A percentile compares a stretch with the other conserved stretches of the same genome.
Evolutionary conservation across 2,797 vertebrate species (phyloP).

Genomic region (Gambelia wislizenii): DNA sequence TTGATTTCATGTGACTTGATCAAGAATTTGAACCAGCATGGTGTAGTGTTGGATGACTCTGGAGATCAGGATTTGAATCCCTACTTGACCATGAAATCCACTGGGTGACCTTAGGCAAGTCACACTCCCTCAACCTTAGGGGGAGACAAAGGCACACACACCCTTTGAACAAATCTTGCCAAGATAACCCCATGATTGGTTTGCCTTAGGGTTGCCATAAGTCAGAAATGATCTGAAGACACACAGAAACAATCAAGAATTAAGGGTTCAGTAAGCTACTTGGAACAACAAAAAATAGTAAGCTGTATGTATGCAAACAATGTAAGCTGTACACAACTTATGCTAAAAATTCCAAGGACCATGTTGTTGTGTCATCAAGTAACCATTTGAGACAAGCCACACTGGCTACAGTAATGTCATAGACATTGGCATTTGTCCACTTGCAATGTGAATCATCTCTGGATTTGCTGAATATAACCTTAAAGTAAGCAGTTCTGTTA

Average conservation of each 20-base stretch:
- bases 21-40: neutral
- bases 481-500: neutral
- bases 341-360: neutral
- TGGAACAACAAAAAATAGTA: neutral
- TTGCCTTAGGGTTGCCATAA: too few relatives aligned
- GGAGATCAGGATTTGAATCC: too few relatives aligned
- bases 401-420: neutral
- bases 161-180: too few relatives aligned
- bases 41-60: too few relatives aligned
- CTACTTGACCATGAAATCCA: too few relatives aligned
- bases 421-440: neutral
- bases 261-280: neutral
- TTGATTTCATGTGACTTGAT: fast-evolving
- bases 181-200: too few relatives aligned
- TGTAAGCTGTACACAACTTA: neutral
- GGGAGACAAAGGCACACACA: too few relatives aligned
- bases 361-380: neutral
- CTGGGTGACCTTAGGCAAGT: too few relatives aligned
- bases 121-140: too few relatives aligned
- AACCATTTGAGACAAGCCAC: neutral
- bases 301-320: neutral
- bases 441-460: neutral
- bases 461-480: neutral
- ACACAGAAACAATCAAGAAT: neutral
- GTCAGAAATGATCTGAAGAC: too few relatives aligned